Base-by-base conservation (phyloP, 37 sponge, comb jelly and placozoan genomes). In the Beroe ovata region DNA sequence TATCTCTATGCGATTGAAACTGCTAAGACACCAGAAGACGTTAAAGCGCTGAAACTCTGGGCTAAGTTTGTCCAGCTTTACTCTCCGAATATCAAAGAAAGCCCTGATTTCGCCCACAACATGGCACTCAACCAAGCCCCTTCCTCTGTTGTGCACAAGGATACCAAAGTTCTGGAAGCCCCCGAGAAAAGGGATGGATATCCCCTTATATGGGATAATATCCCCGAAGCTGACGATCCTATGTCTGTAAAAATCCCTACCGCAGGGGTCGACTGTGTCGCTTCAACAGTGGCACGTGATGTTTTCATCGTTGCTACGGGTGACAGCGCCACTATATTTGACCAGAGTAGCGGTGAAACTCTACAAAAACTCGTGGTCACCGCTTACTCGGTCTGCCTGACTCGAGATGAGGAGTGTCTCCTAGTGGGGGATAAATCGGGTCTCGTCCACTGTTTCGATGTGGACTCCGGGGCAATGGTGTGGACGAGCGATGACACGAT, bases 61-160 rank as follows among this genome's bases (percentile, higher is more conserved):
- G 84, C 47, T 19, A 66, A 66, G 37, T 66, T 66, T 16, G 69
- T 66, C 21, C 84, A 77, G 58, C 84, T 77, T 3, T 77, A 77
- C 84, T 32, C 84, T 8, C 47, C 58, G 25, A n/a, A 30, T 22
- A 77, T 77, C 4, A 11, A 42, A 20, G 58, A 77, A 29, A 36
- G 20, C 54, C 84, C 84, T 41, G 22, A 77, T 11, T 77, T 26
- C 28, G 84, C 59, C 16, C 54, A 77, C 42, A 77, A 42, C 59
- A 42, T 42, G 58, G 84, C 84, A 22, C 20, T 39, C 2, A 77
- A 77, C 59, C 84, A 77, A 21, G 58, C 84, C 2, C 58, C 84
- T 3, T 36, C 54, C 59, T 77, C 84, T 0, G 47, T 77, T 36
- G 84, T 77, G 3, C 22, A 36, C 2, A 14, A 38, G 84, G 84